Evolutionary conservation across 2,797 vertebrate genomes (phyloP).

Genomic region (Trachurus trachurus): DNA sequence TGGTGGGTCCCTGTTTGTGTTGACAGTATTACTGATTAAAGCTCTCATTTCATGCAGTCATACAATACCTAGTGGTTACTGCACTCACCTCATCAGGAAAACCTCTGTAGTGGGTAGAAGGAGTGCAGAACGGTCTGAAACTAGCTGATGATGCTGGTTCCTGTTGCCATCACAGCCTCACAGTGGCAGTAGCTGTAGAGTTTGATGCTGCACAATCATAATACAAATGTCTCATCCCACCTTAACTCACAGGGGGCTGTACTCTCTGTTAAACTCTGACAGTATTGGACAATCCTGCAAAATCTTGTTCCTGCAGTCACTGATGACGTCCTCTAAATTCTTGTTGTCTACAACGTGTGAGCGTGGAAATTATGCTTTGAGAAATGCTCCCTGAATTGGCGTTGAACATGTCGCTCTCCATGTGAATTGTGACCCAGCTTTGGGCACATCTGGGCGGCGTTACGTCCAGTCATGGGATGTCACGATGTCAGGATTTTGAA

Average conservation of each 20-base stretch:
- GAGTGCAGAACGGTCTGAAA: too few species aligned
- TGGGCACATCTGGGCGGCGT: neutral
- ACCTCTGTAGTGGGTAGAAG: neutral
- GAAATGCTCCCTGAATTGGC: neutral
- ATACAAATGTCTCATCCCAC: neutral
- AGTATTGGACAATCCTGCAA: neutral
- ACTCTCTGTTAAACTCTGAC: neutral
- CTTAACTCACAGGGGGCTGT: neutral
- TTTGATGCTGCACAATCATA: neutral
- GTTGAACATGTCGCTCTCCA: neutral
- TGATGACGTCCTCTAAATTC: neutral
- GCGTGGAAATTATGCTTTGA: neutral
- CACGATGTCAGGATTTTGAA: neutral
- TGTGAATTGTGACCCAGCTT: neutral
- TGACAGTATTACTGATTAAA: slow-evolving; percentile 9
- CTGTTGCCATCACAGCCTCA: neutral
- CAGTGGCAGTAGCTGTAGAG: neutral
- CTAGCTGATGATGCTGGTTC: neutral
- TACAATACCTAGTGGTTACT: neutral
- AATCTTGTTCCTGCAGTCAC: neutral
- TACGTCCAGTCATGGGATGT: neutral
- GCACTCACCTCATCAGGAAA: neutral
- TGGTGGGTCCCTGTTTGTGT: neutral
- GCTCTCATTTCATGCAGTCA: neutral
- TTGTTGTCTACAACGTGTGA: neutral